Base-by-base conservation (phyloP, 1,140 invertebrate genomes). In the Penaeus indicus region DNA sequence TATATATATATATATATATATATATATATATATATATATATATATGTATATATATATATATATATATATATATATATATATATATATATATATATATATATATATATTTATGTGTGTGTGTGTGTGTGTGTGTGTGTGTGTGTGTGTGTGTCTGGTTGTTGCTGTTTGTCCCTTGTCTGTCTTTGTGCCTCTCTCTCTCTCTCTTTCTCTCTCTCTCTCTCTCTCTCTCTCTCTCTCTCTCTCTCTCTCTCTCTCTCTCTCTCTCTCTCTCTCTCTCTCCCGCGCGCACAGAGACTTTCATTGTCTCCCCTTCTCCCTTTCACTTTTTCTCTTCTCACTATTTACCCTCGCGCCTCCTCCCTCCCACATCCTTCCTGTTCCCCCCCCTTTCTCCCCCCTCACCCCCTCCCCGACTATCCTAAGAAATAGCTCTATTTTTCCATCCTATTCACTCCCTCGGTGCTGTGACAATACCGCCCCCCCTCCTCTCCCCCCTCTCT, bases 151-250 rank as follows among this genome's bases (percentile, higher is more conserved):
- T 69, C 22, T 69, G 19, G 22, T 4, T 19, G 19, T 19, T 22
- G 8, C 22, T 19, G 64, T 32, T 32, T 32, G 32, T 32, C 32
- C 2, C 32, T 32, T n/a, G 67, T 72, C 42, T 75, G 38, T 85
- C 22, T 19, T 8, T 47, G 22, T 42, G 38, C 32, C 60, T 38
- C 32, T 42, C 62, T 25, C 22, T 63, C 42, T 64, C 67, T 25
- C 21, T 75, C 64, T 75, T n/a, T 25, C 32, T 18, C 38, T 77
- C 72, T 77, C 72, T 82, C 80, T 54, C 80, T 54, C 2, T 27
- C 3, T 61, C 47, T 60, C n/a, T 62, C 80, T 54, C 80, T 82
- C 60, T 61, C 10, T 82, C 80, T 82, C 80, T 82, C 80, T 82
- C 25, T 77, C 7, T 75, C 69, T 19, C 69, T n/a, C 19, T 27